Evolutionary conservation across 2,888 invertebrate genomes (phyloP), one percentile per base, ranked within the genome.

Genomic region (Pyrochroa serraticornis): DNA sequence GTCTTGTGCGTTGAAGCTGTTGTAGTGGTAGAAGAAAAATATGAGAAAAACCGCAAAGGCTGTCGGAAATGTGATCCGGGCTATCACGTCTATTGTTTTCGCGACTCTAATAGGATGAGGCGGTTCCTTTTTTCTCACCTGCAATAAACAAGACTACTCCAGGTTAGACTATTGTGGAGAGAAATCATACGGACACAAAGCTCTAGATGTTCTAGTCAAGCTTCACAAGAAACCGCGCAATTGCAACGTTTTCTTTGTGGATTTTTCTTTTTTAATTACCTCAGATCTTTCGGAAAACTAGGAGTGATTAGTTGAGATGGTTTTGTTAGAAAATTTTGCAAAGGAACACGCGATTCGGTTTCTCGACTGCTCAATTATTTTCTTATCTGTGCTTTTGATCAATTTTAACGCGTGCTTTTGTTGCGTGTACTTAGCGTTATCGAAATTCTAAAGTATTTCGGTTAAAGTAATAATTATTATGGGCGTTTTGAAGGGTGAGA

Each of bases 11-110:
- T 76, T 86, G 79, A 90, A 91, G 82, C 91, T 92, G 82, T 92
- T 93, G 84, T 94, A 94, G 84, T 93, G 93, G 77, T 93, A 92
- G 84, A 95, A 95, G 86, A 95, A 95, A 84, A 94, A 95, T 80
- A 93, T 91, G 76, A 95, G 88, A 84, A 95, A 95, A 79, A 94
- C 89, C 78, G 93, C 90, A 82, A 93, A 95, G 76, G 95, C 93
- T 72, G 92, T 89, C 71, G 95, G 95, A 84, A 95, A 95, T 72
- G 93, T 93, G 80, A 95, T 92, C 80, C 95, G 87, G 60, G 95
- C 93, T 78, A 95, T 93, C 72, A 94, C 94, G 83, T 95, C 94
- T 80, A 95, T 95, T 60, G 94, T 94, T 84, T 95, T 95, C 71
- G 95, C 95, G 74, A 95, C 93, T 72, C 94, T 86, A 74, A 94